These are phyloP conservation scores for Musca vetustissima DNA, from an alignment of 1,140 invertebrate genomes.

Conservation along the genomic window DNA sequence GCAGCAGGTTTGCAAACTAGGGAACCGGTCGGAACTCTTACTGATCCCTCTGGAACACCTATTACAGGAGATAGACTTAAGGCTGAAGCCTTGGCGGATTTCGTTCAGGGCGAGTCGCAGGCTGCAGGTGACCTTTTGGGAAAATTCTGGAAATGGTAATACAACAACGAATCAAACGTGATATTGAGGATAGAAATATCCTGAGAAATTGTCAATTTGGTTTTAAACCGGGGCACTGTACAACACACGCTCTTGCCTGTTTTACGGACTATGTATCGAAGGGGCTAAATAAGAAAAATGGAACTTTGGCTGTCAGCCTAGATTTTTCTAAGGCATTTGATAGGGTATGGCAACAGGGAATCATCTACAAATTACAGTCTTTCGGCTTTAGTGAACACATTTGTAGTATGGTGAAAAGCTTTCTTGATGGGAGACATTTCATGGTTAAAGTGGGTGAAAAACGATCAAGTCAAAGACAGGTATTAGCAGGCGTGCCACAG, in stretches of 20 bases:
- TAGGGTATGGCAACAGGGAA: background rate
- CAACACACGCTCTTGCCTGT: background rate
- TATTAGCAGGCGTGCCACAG: background rate
- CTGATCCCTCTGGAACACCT: too few relatives aligned
- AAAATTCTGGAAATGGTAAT: too few relatives aligned
- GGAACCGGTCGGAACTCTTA: too few relatives aligned
- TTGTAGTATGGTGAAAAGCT: background rate
- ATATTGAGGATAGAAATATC: background rate
- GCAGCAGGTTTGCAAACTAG: too few relatives aligned
- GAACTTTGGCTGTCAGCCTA: background rate
- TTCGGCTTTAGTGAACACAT: background rate
- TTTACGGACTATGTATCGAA: background rate
- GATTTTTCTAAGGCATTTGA: background rate
- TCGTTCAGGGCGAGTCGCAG: too few relatives aligned
- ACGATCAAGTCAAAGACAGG: background rate
- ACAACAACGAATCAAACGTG: background rate
- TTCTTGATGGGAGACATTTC: background rate
- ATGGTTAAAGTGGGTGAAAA: background rate
- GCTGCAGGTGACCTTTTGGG: too few relatives aligned
- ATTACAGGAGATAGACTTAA: too few relatives aligned
- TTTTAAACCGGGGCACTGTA: background rate
- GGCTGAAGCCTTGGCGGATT: too few relatives aligned
- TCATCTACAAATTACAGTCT: background rate
- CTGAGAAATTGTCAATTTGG: background rate
- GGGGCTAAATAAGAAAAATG: background rate